Percentiles rank a stretch among this genome's conserved stretches.
Conservation (phyloP, 2,113 vertebrate species). For the Pyrgilauda ruficollis region DNA sequence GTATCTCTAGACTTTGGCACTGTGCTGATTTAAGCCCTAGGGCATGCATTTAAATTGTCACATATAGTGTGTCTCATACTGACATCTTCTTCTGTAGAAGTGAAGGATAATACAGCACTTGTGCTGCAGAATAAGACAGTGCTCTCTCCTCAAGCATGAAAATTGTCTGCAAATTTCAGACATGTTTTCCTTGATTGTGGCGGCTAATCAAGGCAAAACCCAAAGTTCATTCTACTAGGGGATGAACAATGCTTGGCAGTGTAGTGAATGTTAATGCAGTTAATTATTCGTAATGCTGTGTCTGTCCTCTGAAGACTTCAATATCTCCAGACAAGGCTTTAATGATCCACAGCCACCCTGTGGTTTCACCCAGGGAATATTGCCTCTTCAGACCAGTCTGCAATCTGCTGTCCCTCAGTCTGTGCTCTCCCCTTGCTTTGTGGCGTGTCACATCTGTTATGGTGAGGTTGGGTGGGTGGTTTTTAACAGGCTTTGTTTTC, state of each 20-base stretch:
- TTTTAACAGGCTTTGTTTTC: constrained; percentile 67
- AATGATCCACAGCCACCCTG: constrained; percentile 54
- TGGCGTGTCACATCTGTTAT: constrained; percentile 20
- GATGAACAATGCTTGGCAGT: constrained; percentile 47
- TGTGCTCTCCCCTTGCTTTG: neutral
- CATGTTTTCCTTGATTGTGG: constrained; percentile 66
- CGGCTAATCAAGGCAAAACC: constrained; percentile 63
- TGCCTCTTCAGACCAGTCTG: constrained; percentile 72
- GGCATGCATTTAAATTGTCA: constrained; percentile 69
- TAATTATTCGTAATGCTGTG: constrained; percentile 78
- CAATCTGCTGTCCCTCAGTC: constrained; percentile 61
- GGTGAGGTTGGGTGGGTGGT: constrained; percentile 51
- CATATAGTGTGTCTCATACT: constrained; percentile 59
- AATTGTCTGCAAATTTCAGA: constrained; percentile 62
- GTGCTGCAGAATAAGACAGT: constrained; percentile 52
- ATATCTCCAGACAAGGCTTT: constrained; percentile 72
- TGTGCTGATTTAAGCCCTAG: constrained; percentile 50
- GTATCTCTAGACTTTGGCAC: constrained; percentile 55
- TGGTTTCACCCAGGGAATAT: constrained; percentile 68
- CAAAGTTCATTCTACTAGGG: constrained; percentile 55
- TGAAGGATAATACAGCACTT: constrained; percentile 61
- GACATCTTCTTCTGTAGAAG: constrained; percentile 60
- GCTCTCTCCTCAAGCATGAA: constrained; percentile 39
- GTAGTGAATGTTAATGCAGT: constrained; percentile 74
- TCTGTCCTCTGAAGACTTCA: constrained; percentile 42